Evolutionary conservation across 2,888 invertebrate genomes (phyloP).

Genomic region (Drosophila algonquin): DNA sequence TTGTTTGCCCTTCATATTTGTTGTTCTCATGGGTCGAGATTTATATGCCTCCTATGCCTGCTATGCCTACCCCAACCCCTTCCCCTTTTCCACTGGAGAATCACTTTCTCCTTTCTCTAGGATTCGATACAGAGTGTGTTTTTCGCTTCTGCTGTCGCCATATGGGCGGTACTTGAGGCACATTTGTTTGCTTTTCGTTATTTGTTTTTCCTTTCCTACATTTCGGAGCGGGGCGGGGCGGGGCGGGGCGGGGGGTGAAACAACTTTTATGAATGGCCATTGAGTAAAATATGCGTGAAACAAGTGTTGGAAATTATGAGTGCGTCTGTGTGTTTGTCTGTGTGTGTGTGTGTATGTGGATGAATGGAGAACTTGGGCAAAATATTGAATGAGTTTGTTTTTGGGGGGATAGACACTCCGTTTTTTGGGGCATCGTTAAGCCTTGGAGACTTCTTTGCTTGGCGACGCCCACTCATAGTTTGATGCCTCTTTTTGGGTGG

Average conservation of each 20-base stretch:
- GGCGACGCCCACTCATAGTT: neutral
- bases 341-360: neutral
- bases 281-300: slow-evolving; percentile 65
- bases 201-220: slow-evolving; percentile 46
- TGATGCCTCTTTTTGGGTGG: neutral
- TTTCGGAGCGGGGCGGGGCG: neutral
- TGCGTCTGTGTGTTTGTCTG: slow-evolving; percentile 4
- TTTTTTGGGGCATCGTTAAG: neutral
- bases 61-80: too few species aligned
- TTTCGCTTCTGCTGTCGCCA: slow-evolving; percentile 48
- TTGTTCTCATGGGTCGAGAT: slow-evolving; percentile 66
- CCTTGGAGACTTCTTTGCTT: too few species aligned
- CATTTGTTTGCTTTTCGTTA: slow-evolving; percentile 70
- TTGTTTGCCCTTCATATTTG: slow-evolving; percentile 66
- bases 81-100: slow-evolving; percentile 8
- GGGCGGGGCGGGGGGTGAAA: neutral
- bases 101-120: slow-evolving; percentile 31
- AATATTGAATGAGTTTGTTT: slow-evolving; percentile 46
- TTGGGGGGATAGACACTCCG: slow-evolving; percentile 2
- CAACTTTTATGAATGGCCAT: slow-evolving; percentile 62
- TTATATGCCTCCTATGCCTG: slow-evolving; percentile 28
- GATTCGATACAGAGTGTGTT: neutral
- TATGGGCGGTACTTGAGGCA: slow-evolving; percentile 70
- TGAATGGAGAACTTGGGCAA: slow-evolving; percentile 20
- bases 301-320: slow-evolving; percentile 65